These are phyloP conservation scores for Calycopis cecrops DNA, from an alignment of 1,140 invertebrate species.

Conservation along the genomic window DNA sequence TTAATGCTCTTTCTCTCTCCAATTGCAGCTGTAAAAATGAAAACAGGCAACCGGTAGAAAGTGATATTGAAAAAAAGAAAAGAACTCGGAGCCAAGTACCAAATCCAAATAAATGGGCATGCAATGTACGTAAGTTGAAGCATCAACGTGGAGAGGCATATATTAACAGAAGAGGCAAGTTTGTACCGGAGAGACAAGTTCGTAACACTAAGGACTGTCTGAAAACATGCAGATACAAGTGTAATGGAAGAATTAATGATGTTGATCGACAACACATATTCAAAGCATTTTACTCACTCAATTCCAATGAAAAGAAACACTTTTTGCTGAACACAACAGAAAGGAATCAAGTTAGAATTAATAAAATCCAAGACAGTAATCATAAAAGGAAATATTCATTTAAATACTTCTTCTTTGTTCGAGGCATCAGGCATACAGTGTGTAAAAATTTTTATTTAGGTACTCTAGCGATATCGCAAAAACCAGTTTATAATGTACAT, in stretches of 20 bases:
- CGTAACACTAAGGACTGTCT: constrained; percentile 59
- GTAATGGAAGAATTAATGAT: constrained; percentile 54
- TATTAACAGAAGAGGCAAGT: constrained; percentile 57
- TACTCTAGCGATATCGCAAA: constrained; percentile 64
- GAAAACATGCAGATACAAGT: constrained; percentile 56
- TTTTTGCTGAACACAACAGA: constrained; percentile 64
- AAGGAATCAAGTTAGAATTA: constrained; percentile 43
- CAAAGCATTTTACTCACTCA: constrained; percentile 64
- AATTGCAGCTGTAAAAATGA: constrained; percentile 47
- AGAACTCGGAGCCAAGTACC: constrained; percentile 37
- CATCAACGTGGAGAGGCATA: constrained; percentile 64
- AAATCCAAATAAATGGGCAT: constrained; percentile 56
- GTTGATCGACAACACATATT: constrained; percentile 60
- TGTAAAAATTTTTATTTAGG: constrained; percentile 70
- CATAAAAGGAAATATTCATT: constrained; percentile 54
- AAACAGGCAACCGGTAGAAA: constrained; percentile 21
- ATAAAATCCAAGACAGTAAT: constrained; percentile 31
- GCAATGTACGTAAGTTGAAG: constrained; percentile 58
- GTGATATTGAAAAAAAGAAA: constrained; percentile 31
- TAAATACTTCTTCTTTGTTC: constrained; percentile 62
- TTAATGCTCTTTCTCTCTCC: background rate
- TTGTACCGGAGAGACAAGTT: constrained; percentile 49
- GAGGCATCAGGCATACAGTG: constrained; percentile 48
- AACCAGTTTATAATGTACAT: constrained; percentile 66
- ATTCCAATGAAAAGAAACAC: constrained; percentile 63